Conservation (phyloP, 1,140 invertebrate genomes). For the Drosophila erecta region DNA sequence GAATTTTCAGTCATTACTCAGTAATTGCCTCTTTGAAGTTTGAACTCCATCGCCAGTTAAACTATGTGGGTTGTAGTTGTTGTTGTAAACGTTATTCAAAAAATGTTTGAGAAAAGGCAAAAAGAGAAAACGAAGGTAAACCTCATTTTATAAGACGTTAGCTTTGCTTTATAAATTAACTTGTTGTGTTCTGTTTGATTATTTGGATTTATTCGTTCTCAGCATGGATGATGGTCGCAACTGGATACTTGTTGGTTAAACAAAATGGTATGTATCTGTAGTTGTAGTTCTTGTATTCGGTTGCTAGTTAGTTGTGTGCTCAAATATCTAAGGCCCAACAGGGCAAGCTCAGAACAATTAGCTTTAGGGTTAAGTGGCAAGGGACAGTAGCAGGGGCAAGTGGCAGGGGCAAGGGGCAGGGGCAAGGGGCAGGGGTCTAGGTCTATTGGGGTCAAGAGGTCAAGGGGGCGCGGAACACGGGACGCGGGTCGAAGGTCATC, state of each 20-base stretch:
- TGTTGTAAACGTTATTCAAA: conserved; percentile 78
- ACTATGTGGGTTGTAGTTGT: conserved; percentile 87
- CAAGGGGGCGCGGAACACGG: not conserved
- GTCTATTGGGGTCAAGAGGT: not conserved
- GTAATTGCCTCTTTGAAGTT: conserved; percentile 97
- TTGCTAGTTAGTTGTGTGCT: conserved; percentile 2
- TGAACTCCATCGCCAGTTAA: conserved; percentile 96
- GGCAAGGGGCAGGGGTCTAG: not conserved
- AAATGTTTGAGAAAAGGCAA: conserved; percentile 82
- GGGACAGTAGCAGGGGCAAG: not conserved
- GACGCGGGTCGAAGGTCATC: conserved; percentile 4
- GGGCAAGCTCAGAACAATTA: conserved; percentile 29
- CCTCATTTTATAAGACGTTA: conserved; percentile 76
- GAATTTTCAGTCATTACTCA: conserved; percentile 87
- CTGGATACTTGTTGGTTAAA: not conserved
- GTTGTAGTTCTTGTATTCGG: not conserved
- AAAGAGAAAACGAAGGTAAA: conserved; percentile 81
- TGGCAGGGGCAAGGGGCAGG: not conserved
- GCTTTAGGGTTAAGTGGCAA: conserved; percentile 7
- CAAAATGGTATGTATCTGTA: not conserved
- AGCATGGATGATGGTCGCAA: conserved; percentile 21
- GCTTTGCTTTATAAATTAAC: conserved; percentile 56
- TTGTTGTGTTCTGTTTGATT: conserved; percentile 31
- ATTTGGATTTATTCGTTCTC: conserved; percentile 13
- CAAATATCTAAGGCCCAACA: conserved; percentile 35